Percentiles rank a stretch among this genome's conserved stretches.
Conservation (phyloP, 2,113 vertebrate genomes). For the Toxotes chatareus region DNA sequence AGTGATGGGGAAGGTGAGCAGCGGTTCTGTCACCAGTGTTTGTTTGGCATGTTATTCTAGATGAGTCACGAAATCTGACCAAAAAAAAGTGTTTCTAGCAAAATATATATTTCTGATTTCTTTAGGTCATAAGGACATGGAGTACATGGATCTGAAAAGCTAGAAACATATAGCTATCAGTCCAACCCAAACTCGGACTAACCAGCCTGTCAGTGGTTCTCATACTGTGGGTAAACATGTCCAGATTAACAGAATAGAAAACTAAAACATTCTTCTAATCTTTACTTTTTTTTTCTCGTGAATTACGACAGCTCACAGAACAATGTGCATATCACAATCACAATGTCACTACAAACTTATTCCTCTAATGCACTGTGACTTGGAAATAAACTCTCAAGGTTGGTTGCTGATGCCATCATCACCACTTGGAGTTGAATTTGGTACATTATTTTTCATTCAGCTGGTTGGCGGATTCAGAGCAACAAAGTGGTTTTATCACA, state of each 20-base stretch:
- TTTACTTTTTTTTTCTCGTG: neutral
- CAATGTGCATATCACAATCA: neutral
- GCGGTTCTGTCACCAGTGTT: neutral
- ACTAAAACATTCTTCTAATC: neutral
- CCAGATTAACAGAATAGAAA: neutral
- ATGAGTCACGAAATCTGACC: neutral
- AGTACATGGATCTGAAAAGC: neutral
- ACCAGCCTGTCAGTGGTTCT: neutral
- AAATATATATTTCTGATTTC: neutral
- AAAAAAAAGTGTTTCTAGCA: neutral
- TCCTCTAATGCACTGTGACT: neutral
- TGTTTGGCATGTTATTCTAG: neutral
- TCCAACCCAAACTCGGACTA: neutral
- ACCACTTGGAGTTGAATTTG: neutral
- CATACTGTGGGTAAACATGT: neutral
- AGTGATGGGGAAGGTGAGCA: neutral
- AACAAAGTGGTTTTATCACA: constrained; percentile 8
- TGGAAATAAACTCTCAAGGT: neutral
- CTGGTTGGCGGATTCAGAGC: neutral
- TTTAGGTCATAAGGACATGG: neutral
- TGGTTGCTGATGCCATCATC: neutral
- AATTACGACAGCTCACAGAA: neutral
- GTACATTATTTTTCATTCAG: neutral
- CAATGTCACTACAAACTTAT: neutral
- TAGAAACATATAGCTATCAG: neutral